Base-by-base conservation (phyloP, 1,140 invertebrate species). In the Monochamus saltuarius region DNA sequence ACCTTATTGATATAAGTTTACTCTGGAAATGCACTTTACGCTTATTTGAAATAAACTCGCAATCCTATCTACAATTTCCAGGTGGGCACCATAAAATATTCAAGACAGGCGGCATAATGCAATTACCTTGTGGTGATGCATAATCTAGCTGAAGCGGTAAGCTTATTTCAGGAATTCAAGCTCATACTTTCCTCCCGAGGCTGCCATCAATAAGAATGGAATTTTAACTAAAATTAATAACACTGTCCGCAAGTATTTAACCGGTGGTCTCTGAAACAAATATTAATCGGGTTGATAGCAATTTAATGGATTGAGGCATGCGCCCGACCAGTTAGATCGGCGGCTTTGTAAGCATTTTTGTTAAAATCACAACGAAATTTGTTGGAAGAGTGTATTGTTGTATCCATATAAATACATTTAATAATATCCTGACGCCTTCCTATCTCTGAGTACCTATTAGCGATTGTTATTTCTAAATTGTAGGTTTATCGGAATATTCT, bases 211-310 rank as follows among this genome's bases (percentile, higher is more conserved):
- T 53, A 61, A 56, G 40, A 43, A 34, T 37, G 61, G 61, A 59
- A 62, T 62, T 62, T 62, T 59, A 62, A 62, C 61, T 62, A 50
- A 51, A 62, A 62, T 62, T 62, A 62, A 62, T 62, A 59, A 58
- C 29, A 1, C 55, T 39, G 45, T 57, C 55, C 17, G 22, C 40
- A 40, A 43, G 45, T 57, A 62, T 62, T 62, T 38, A 62, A 46
- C 43, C 49, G 36, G 42, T 39, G 47, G 54, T 45, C 47, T 54
- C 60, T 55, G 60, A 62, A 62, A 62, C 60, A 62, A 57, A 56
- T 58, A 62, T 57, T 50, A 58, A 62, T 52, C 46, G 55, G 29
- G 45, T 39, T 59, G 61, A 57, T 62, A 62, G 40, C n/a, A 29
- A 16, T 35, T 50, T 58, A 62, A 62, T 62, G 37, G 47, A 61